phyloP scores from a whole-genome alignment of 2,888 invertebrate genomes.

The Stenodera caucasica region DNA sequence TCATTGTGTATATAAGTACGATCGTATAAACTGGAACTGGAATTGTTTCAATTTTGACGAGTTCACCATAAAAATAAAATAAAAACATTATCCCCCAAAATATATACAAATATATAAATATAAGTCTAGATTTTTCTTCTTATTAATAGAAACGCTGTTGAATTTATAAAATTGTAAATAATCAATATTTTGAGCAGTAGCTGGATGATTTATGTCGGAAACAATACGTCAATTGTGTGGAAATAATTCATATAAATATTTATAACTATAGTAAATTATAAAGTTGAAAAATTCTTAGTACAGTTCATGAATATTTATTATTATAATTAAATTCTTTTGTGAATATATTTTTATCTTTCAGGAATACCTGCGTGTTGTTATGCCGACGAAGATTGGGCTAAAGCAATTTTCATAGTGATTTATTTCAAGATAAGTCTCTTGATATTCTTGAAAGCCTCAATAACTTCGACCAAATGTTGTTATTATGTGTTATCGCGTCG shows the following conservation, averaged over 20 bases:
- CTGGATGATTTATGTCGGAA: neutral
- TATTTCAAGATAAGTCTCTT: too few species aligned
- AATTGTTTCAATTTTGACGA: conserved; percentile 35
- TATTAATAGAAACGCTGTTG: neutral
- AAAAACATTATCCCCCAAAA: too few species aligned
- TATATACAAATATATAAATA: too few species aligned
- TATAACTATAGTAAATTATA: neutral
- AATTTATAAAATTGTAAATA: neutral
- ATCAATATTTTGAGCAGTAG: neutral
- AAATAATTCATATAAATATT: conserved; percentile 1
- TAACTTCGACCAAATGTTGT: neutral
- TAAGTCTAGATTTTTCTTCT: too few species aligned
- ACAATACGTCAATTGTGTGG: too few species aligned
- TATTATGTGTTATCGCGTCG: neutral
- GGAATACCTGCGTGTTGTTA: too few species aligned
- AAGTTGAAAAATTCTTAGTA: neutral
- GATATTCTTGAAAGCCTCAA: neutral
- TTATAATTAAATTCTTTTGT: neutral
- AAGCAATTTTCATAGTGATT: too few species aligned
- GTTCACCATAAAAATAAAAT: conserved; percentile 22
- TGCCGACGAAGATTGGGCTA: too few species aligned
- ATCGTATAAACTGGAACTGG: conserved; percentile 26
- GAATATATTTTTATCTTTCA: neutral
- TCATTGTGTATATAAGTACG: conserved; percentile 34
- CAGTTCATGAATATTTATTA: neutral